Conservation (phyloP, 2,797 vertebrate genomes). For the Microchirus variegatus region DNA sequence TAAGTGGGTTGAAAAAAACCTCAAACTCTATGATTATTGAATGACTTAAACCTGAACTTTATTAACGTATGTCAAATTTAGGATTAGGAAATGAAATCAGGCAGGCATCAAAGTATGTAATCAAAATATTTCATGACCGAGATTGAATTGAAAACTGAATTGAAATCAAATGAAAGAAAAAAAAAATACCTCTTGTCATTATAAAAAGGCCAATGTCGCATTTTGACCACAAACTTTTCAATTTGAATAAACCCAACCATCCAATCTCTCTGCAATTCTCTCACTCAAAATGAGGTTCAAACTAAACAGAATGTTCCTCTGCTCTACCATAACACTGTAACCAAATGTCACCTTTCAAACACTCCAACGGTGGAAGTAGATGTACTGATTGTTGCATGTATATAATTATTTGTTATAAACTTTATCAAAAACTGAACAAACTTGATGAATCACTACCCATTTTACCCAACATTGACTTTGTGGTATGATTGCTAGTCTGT, state of each 20-base stretch:
- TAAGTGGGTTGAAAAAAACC: conserved; percentile 5
- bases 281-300: background rate
- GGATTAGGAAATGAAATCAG: background rate
- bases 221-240: conserved; percentile 42
- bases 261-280: conserved; percentile 30
- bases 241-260: conserved; percentile 31
- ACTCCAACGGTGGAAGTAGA: no score
- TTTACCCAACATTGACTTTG: background rate
- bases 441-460: no score
- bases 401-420: no score
- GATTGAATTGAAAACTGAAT: conserved; percentile 15
- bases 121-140: conserved; percentile 5
- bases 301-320: no score
- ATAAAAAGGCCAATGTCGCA: conserved; percentile 30
- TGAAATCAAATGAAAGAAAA: conserved; percentile 24
- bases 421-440: no score
- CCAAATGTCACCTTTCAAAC: no score
- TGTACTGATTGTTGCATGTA: no score
- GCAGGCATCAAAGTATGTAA: conserved; percentile 2
- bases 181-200: conserved; percentile 33
- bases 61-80: no score
- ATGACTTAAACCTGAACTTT: no score
- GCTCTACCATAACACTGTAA: no score
- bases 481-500: background rate
- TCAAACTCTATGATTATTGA: background rate